Base-by-base conservation (phyloP, 2,113 vertebrate genomes). In the Amia ocellicauda region DNA sequence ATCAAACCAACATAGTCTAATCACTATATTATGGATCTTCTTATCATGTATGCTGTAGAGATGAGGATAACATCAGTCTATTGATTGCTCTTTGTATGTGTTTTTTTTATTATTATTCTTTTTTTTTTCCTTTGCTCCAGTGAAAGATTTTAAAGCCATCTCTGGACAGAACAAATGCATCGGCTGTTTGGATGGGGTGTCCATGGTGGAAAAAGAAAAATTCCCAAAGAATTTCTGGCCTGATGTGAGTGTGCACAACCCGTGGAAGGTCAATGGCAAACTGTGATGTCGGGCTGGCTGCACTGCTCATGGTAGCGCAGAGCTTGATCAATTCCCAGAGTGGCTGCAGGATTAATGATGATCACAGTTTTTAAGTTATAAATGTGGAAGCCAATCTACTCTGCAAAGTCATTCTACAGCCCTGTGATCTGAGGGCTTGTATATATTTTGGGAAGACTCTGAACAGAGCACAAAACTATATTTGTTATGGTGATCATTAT, bases 31-130 rank as follows among this genome's bases (percentile, higher is more conserved):
- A 89, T 89, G 80, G 84, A 89, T 88, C 71, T 77, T 55, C 78
- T 78, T 78, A 78, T 87, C 76, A 78, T 63, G 66, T 77, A 77
- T 75, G 70, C 74, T 62, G 68, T 82, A 75, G 68, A 80, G 64
- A 84, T 82, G 81, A 87, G 83, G 76, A 81, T 75, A 80, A 86
- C 85, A 87, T 85, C 85, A 85, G 83, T 83, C 82, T 86, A 89
- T 90, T 86, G 89, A 89, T 90, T 82, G 70, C 68, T 74, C 74
- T 89, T 89, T 88, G 82, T 85, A 86, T 85, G 80, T 84, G 83
- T 84, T 83, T 70, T 45, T 45, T 17, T 47, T 47, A n/a, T n/a
- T n/a, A n/a, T n/a, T n/a, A n/a, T 47, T 76, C 82, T 77, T 78
- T 81, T 72, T 81, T 83, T 81, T 81, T 74, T 72, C 73, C 71